Base-by-base conservation (phyloP, 37 sponge, comb jelly and placozoan genomes). In the Oopsacas minuta region DNA sequence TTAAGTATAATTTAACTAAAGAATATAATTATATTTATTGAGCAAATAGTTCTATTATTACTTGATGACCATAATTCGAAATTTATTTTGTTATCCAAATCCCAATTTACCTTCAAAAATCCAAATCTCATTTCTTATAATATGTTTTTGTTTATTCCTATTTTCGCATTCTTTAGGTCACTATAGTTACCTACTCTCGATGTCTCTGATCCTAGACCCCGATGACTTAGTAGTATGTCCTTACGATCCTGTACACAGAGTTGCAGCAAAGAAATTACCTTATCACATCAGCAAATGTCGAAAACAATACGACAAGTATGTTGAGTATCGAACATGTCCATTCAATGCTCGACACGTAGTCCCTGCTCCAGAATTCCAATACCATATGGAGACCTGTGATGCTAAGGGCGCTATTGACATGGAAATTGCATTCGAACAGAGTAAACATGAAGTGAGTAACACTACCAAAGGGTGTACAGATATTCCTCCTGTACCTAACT, bases 221-320 rank as follows among this genome's bases (percentile, higher is more conserved):
- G 94, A 94, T 0, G 92, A 90, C 83, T 69, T 94, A 38, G 42
- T 90, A 0, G 81, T 35, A 37, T 94, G 95, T 82, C 95, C 95
- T 10, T 90, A 86, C 86, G 92, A 94, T 39, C 95, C 95, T 52
- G 91, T 94, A 0, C 95, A 94, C 69, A 82, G 37, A 82, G 82
- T 94, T 7, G 38, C 39, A 25, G 82, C 88, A 37, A 94, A 92
- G 83, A 86, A 91, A 37, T 52, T 94, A 39, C 92, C 85, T 36
- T 94, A 94, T 83, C 95, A 94, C 85, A 82, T 94, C 84, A 88
- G 88, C 15, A 94, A 94, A 49, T 94, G 95, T 84, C 38, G 86
- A 32, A 90, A 90, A 81, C 61, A 91, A 88, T 87, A 91, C 53
- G 81, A 39, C 23, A 25, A 36, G 34, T 36, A 0, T 23, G 39